Base-by-base conservation (phyloP, 2,888 invertebrate genomes). In the Pardosa pseudoannulata region DNA sequence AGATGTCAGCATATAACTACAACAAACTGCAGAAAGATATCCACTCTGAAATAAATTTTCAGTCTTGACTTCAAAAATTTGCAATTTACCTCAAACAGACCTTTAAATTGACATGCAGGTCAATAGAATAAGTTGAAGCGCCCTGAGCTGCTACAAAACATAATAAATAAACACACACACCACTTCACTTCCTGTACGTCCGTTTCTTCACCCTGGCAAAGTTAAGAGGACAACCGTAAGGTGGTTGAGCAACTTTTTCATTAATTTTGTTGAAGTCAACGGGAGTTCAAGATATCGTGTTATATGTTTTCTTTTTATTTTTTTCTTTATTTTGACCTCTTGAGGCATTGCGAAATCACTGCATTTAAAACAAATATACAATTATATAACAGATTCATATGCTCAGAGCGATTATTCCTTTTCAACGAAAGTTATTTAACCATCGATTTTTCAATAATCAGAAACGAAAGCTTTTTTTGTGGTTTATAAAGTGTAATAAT, bases 181-280 rank as follows among this genome's bases (percentile, higher is more conserved):
- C 68, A 67, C 64, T 76, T 76, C 46, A 83, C 76, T 83, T 83
- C 82, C 82, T 83, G 82, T 50, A 75, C 76, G 70, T 76, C 73
- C 9, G 41, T 39, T 71, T 65, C 64, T 65, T 83, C 32, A 56
- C 46, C 75, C 76, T 50, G 71, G 28, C 71, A 65, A 71, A 76
- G 64, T 80, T 83, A 71, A 83, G 76, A 76, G 82, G 64, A 70
- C 64, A 36, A 46, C 32, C 67, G 67, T 32, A 32, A 67, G 19
- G 32, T 67, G 9, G n/a, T n/a, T 32, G 32, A 67, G 13, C 19
- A 32, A 9, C 36, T 68, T 56, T 28, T 73, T 65, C 36, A 65
- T 73, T 65, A n/a, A 0, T 65, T 31, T 65, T 31, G 0, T 65
- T 29, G 41, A 46, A 46, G 9, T 23, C 16, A 56, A 56, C 56